Evolutionary conservation across 2,888 invertebrate species (phyloP).

Genomic region (Heterodera filipjevi): DNA sequence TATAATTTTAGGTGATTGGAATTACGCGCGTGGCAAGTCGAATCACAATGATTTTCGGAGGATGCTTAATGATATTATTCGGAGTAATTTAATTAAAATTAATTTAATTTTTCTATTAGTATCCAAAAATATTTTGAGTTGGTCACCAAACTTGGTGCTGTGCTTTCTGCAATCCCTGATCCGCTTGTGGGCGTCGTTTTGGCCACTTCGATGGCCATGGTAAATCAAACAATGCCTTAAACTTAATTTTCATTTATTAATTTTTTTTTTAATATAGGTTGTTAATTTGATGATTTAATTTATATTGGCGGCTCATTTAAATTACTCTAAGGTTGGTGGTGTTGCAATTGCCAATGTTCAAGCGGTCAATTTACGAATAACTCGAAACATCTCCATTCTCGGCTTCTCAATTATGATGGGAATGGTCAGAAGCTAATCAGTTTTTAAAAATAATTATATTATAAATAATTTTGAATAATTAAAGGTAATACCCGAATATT

Average conservation of each 20-base stretch:
- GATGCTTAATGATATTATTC: conserved; percentile 66
- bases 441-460: too few species aligned
- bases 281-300: conserved; percentile 33
- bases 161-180: conserved; percentile 69
- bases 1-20: conserved; percentile 76
- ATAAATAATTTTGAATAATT: neutral
- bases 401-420: conserved; percentile 87
- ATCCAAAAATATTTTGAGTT: conserved; percentile 38
- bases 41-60: conserved; percentile 67
- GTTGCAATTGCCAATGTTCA: conserved; percentile 67
- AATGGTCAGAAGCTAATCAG: too few species aligned
- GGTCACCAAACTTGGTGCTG: conserved; percentile 68
- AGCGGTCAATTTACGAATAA: conserved; percentile 79
- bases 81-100: conserved; percentile 55
- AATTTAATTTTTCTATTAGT: too few species aligned
- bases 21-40: conserved; percentile 75
- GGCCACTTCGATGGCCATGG: conserved; percentile 66
- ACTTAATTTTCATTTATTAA: too few species aligned
- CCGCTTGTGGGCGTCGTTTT: conserved; percentile 68
- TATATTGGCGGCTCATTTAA: too few species aligned
- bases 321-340: conserved; percentile 50
- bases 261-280: neutral
- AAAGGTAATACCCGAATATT: conserved; percentile 16
- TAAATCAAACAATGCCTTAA: conserved; percentile 42
- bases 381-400: conserved; percentile 84